Evolutionary conservation across 2,888 invertebrate species (phyloP).

Genomic region (Hypena proboscidalis): DNA sequence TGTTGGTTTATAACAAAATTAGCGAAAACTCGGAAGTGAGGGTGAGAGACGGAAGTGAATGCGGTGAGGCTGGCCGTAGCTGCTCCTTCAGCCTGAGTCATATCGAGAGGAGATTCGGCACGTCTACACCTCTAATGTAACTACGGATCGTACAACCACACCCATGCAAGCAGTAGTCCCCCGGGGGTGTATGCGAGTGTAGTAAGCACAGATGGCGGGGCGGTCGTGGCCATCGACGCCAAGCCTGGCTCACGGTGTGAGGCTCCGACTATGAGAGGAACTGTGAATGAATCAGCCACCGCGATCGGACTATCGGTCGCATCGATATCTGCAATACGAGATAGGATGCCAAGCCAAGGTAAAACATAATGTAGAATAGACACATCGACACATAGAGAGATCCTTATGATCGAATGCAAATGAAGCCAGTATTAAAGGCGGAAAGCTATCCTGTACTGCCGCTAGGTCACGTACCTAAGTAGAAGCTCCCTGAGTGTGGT

Average conservation of each 20-base stretch:
- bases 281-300: conserved; percentile 62
- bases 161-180: conserved; percentile 68
- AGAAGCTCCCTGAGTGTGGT: conserved; percentile 97
- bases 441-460: conserved; percentile 68
- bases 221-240: conserved; percentile 73
- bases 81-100: conserved; percentile 8
- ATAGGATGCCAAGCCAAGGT: conserved; percentile 77
- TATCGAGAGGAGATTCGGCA: conserved; percentile 6
- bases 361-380: conserved; percentile 52
- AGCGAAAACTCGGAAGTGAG: conserved; percentile 24
- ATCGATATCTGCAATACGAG: conserved; percentile 80
- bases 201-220: conserved; percentile 37
- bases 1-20: conserved; percentile 17
- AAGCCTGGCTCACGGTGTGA: conserved; percentile 55
- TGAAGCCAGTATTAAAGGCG: conserved; percentile 77
- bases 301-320: conserved; percentile 52
- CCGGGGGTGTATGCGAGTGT: conserved; percentile 36
- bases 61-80: too few relatives aligned
- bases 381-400: conserved; percentile 63
- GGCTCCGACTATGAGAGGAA: conserved; percentile 62
- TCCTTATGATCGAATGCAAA: conserved; percentile 64
- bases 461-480: conserved; percentile 90
- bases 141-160: conserved; percentile 60
- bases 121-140: conserved; percentile 38
- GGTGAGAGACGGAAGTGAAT: conserved; percentile 35